phyloP scores from a whole-genome alignment of 2,797 vertebrate species.

The Perdix hodgsoniae region DNA sequence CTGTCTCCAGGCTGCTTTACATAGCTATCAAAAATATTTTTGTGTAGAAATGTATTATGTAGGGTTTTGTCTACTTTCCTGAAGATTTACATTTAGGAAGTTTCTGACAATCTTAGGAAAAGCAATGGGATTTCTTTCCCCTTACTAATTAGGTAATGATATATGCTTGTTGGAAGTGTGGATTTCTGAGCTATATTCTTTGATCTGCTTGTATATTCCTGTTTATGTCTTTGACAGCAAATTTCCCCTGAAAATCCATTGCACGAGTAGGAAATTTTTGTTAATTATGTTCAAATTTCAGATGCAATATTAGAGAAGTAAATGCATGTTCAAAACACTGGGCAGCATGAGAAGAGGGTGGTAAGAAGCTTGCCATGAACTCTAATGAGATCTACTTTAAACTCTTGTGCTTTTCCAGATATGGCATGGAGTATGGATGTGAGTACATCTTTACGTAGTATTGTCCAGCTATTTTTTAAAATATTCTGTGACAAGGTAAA shows the following conservation, averaged over 20 bases:
- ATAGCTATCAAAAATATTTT: not conserved
- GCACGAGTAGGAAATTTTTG: not conserved
- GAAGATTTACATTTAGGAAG: not conserved
- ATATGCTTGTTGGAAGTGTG: not conserved
- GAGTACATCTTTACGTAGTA: not conserved
- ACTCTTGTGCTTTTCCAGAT: not conserved
- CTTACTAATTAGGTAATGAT: not conserved
- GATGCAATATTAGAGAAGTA: not conserved
- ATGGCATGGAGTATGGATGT: not conserved
- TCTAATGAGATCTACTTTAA: not conserved
- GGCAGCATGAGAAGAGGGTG: not conserved
- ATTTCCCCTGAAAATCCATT: not conserved
- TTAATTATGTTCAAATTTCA: not conserved
- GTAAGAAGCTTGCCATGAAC: not conserved
- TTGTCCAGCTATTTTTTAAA: not conserved
- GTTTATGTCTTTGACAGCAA: not conserved
- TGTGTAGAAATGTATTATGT: not conserved
- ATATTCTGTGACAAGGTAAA: not conserved
- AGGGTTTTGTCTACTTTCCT: not conserved
- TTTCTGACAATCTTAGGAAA: not conserved
- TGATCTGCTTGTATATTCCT: not conserved
- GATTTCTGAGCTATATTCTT: not conserved
- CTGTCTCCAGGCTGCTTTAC: not conserved
- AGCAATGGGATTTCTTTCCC: not conserved
- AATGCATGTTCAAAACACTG: not conserved